Evolutionary conservation across 2,797 vertebrate genomes (phyloP).

Genomic region (Smutsia temminckii): DNA sequence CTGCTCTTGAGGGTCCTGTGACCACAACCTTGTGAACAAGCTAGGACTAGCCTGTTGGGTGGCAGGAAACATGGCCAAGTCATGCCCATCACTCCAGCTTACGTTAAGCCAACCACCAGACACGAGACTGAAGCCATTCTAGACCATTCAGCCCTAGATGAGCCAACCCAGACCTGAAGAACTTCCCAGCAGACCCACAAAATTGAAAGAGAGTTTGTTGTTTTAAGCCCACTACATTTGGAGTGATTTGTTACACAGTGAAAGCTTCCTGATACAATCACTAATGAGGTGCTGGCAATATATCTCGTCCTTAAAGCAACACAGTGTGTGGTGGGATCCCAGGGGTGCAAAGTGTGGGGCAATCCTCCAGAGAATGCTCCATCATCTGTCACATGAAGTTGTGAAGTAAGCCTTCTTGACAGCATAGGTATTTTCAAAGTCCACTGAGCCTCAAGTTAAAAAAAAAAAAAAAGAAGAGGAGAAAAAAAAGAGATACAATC

Average conservation of each 20-base stretch:
- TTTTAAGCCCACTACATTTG: neutral
- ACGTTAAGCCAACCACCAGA: neutral
- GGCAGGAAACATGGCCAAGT: neutral
- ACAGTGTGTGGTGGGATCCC: neutral
- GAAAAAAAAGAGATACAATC: neutral
- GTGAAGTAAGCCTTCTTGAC: neutral
- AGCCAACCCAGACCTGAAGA: neutral
- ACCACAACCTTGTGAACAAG: neutral
- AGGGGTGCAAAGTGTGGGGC: neutral
- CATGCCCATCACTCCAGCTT: neutral
- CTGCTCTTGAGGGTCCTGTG: neutral
- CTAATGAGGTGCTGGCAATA: neutral
- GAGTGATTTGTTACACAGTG: neutral
- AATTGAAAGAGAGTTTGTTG: neutral
- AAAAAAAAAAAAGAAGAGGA: neutral
- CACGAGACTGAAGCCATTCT: neutral
- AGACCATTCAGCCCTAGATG: neutral
- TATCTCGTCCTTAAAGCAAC: neutral
- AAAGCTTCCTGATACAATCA: neutral
- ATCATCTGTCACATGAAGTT: neutral
- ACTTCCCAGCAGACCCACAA: neutral
- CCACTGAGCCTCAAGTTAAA: neutral
- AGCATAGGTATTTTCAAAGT: neutral
- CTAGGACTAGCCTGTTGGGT: neutral
- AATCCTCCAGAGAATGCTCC: accelerated